Evolutionary conservation across 2,888 invertebrate species (phyloP), one percentile per base, ranked within the genome.

Genomic region (Odontocolon sp.): DNA sequence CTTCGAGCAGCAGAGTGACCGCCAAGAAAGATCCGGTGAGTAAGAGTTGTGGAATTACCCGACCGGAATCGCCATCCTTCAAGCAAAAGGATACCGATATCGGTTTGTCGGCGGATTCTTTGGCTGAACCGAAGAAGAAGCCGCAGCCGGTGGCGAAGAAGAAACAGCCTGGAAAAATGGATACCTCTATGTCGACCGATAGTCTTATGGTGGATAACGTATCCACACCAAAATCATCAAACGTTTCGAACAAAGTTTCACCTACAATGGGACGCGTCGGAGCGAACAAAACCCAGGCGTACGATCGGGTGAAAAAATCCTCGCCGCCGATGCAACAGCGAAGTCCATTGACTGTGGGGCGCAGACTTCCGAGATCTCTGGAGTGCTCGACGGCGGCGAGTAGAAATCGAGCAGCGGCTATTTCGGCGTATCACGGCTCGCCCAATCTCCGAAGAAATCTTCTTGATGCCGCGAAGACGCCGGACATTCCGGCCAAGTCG

Each of bases 361-460:
- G 86, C 4, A 85, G 86, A 77, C 82, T 89, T n/a, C 84, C 82
- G 1, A 85, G 88, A 57, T 87, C 89, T 0, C 57, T 90, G 28
- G 90, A 90, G 64, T 86, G 83, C 67, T 90, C 90, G 1, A 90
- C 90, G 0, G 89, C 90, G 1, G 89, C 90, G 0, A 90, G 87
- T 72, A 86, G 90, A 57, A 88, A 88, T 6, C 87, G 89, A 1
- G 87, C 86, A 1, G 83, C 84, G 5, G 87, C 87, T 2, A 87
- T 85, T 38, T 86, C 85, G 18, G 87, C 89, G 16, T 89, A 88
- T 54, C 87, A 87, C 3, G 89, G 89, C 2, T 88, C 91, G 67
- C 92, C 92, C 1, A 92, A 91, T 59, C 86, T 92, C 40, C 88
- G 92, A 16, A 88, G 92, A 69, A 92, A 91, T 84, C 87, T 92